A percentile compares a stretch with the other conserved stretches of the same genome.
phyloP scores from a whole-genome alignment of 2,113 vertebrate genomes.

The Trichechus manatus region DNA sequence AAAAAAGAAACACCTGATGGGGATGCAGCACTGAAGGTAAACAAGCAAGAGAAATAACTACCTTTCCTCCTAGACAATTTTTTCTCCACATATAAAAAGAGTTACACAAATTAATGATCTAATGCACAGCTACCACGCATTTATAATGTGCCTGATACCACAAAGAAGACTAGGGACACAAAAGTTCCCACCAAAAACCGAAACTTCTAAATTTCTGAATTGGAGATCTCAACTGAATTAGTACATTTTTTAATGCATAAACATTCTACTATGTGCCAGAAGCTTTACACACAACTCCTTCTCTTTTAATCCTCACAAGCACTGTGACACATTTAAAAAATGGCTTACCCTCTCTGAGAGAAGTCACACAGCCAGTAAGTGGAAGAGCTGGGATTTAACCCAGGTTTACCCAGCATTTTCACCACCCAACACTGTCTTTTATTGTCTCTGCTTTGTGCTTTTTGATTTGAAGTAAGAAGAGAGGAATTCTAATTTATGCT shows the following conservation, averaged over 20 bases:
- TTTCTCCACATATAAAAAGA: neutral
- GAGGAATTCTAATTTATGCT: neutral
- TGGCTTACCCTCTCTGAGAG: neutral
- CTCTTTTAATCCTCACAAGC: slow-evolving; percentile 21
- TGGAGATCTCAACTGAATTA: neutral
- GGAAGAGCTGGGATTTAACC: neutral
- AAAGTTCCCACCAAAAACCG: neutral
- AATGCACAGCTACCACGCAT: neutral
- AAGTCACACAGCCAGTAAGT: neutral
- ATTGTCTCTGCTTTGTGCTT: neutral
- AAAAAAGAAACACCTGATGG: neutral
- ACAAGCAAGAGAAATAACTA: slow-evolving; percentile 45
- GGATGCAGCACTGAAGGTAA: neutral
- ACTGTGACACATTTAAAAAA: neutral
- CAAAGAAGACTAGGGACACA: neutral
- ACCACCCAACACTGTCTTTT: neutral
- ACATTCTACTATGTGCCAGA: neutral
- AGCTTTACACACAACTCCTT: neutral
- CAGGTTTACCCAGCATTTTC: neutral
- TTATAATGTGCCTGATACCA: neutral
- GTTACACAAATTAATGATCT: neutral
- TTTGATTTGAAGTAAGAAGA: slow-evolving; percentile 9
- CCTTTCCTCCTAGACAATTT: neutral
- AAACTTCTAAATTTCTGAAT: neutral
- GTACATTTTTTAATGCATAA: neutral